Conservation (phyloP, 1,140 invertebrate genomes). For the Bombus fervidus region DNA sequence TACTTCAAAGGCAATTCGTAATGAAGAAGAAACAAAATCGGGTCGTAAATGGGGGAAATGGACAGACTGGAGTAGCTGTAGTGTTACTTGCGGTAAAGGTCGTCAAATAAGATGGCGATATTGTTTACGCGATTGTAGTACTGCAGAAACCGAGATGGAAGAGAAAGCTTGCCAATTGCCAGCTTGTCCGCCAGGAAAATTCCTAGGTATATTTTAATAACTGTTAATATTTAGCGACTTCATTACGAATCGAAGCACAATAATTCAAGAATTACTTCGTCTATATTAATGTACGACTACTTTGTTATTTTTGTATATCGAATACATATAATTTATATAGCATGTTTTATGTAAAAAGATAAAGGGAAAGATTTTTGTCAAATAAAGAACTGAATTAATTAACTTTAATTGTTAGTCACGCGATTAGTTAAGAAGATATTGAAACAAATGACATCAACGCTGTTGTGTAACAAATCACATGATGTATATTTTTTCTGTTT, state of each 20-base stretch:
- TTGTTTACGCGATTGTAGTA: constrained; percentile 78
- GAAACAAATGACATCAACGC: constrained; percentile 5
- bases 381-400: constrained; percentile 3
- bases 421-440: neutral
- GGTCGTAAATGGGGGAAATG: constrained; percentile 82
- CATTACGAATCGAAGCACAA: neutral
- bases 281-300: constrained; percentile 52
- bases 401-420: neutral
- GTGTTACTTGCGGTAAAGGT: constrained; percentile 85
- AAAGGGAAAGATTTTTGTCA: neutral
- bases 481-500: constrained; percentile 68
- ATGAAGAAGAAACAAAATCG: constrained; percentile 28
- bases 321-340: constrained; percentile 28
- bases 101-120: constrained; percentile 84
- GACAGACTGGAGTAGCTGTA: constrained; percentile 85
- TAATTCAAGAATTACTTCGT: neutral
- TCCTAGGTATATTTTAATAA: constrained; percentile 70
- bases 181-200: constrained; percentile 75
- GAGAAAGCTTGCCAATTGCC: constrained; percentile 81
- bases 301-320: constrained; percentile 25
- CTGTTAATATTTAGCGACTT: neutral
- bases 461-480: constrained; percentile 72
- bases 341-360: neutral
- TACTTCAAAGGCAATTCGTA: neutral
- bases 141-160: constrained; percentile 81